phyloP scores from a whole-genome alignment of 2,888 invertebrate genomes.

The Drosophila suboccidentalis region DNA sequence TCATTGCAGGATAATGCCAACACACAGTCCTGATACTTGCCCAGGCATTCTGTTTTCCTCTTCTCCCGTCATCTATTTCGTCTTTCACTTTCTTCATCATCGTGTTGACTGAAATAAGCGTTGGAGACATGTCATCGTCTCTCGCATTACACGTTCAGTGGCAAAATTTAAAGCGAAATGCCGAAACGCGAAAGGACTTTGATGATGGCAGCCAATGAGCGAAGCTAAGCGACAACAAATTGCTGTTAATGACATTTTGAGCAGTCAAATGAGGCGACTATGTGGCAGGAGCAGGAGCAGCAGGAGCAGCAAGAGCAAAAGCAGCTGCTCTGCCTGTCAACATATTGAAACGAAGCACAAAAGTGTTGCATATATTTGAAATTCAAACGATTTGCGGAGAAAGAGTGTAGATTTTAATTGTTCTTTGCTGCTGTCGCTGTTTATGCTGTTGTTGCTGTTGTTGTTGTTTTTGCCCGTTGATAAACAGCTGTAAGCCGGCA shows the following conservation, averaged over 20 bases:
- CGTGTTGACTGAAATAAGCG: conserved; percentile 15
- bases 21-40: conserved; percentile 2
- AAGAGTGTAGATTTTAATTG: conserved; percentile 35
- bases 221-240: conserved; percentile 44
- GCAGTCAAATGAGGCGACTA: conserved; percentile 34
- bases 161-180: conserved; percentile 37
- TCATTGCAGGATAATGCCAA: conserved; percentile 27
- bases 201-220: conserved; percentile 54
- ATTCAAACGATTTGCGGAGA: conserved; percentile 23
- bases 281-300: conserved; percentile 5
- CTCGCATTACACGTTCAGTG: conserved; percentile 6
- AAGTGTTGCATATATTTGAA: conserved; percentile 28
- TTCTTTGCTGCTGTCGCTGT: conserved; percentile 14
- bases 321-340: conserved; percentile 13
- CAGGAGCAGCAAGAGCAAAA: not conserved
- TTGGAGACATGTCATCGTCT: conserved; percentile 36
- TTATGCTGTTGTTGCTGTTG: conserved; percentile 11
- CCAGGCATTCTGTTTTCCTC: conserved; percentile 1
- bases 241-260: conserved; percentile 47
- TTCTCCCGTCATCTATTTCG: not conserved
- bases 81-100: not conserved
- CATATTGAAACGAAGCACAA: conserved; percentile 35
- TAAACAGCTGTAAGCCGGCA: conserved; percentile 40
- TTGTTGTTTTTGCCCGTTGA: conserved; percentile 24
- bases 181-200: conserved; percentile 36